Percentiles rank a stretch among this genome's conserved stretches.
Conservation (phyloP, 1,140 invertebrate genomes). For the Notospermus geniculatus region DNA sequence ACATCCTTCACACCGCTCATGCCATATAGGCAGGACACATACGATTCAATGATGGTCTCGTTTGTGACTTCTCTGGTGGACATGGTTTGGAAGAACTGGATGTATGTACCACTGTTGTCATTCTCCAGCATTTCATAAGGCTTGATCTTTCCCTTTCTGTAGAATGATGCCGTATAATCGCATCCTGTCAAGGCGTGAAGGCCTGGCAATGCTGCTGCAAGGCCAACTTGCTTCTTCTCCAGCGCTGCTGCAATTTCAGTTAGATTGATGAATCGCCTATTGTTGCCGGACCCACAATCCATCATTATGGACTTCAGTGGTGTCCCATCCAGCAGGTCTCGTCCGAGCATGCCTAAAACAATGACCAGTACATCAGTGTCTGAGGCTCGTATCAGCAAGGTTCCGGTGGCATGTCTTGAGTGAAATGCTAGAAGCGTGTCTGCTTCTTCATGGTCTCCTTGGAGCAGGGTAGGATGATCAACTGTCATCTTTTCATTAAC, state of each 20-base stretch:
- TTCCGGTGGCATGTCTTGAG: neutral
- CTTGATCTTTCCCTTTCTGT: constrained; percentile 11
- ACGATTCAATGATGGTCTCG: neutral
- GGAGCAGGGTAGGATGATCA: neutral
- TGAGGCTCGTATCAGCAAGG: neutral
- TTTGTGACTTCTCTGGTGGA: too few species aligned
- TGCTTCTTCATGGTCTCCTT: constrained; percentile 12
- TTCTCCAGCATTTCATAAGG: neutral
- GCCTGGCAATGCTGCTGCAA: neutral
- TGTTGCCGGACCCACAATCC: constrained; percentile 10
- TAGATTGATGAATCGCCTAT: neutral
- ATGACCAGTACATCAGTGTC: constrained; percentile 10
- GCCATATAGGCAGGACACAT: constrained; percentile 6
- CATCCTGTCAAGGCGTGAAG: neutral
- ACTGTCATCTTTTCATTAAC: neutral
- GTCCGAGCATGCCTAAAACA: neutral
- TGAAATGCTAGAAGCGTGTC: constrained; percentile 13
- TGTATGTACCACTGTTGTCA: neutral
- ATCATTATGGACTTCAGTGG: neutral
- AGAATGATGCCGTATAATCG: neutral
- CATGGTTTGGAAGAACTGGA: neutral
- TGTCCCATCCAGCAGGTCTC: neutral
- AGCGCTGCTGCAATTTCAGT: neutral
- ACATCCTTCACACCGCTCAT: constrained; percentile 1
- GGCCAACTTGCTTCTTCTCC: neutral